These are phyloP conservation scores for Podargus strigoides DNA, from an alignment of 2,797 vertebrate genomes.

Conservation along the genomic window DNA sequence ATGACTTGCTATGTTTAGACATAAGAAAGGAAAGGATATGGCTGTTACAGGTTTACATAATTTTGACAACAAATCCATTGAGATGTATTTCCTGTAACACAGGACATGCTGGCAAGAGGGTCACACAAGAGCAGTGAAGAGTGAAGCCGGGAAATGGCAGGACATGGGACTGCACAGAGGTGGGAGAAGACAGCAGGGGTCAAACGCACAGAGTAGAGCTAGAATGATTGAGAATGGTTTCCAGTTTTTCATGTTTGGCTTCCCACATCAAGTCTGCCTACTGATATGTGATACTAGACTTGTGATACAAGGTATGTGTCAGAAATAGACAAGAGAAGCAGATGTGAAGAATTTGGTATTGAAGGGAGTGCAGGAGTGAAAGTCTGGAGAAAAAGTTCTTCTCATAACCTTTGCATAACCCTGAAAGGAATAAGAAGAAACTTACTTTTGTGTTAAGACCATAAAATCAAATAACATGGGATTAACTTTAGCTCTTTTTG, in stretches of 20 bases:
- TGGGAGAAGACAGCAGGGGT: background rate
- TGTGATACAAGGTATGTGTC: background rate
- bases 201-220: background rate
- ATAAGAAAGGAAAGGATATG: background rate
- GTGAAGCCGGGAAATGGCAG: fast-evolving
- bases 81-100: background rate
- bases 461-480: background rate
- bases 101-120: background rate
- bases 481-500: background rate
- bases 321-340: background rate
- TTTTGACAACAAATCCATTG: background rate
- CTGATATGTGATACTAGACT: background rate
- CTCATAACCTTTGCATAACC: background rate
- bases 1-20: background rate
- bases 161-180: background rate
- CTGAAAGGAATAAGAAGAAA: background rate
- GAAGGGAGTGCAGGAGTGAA: background rate
- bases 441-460: background rate
- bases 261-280: background rate
- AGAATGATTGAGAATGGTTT: background rate
- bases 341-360: background rate
- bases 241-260: background rate
- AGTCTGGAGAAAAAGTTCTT: background rate
- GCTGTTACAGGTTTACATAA: background rate
- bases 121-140: fast-evolving